These are phyloP conservation scores for Porites rus DNA, from an alignment of 92 coral and sea anemone genomes.

Conservation along the genomic window DNA sequence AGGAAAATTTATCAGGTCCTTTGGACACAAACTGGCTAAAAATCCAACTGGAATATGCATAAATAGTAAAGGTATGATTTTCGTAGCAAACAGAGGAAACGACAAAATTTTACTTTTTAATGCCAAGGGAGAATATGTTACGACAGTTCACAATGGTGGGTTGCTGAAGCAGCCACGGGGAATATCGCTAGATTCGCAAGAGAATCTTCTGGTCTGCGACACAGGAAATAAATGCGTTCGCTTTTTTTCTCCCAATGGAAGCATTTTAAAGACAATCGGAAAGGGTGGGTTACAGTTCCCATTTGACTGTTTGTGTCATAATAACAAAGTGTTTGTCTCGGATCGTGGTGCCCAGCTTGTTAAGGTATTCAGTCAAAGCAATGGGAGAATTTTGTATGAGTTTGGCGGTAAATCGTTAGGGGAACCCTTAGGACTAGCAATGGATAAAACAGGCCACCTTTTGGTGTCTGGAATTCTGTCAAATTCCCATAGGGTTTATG, in stretches of 20 bases:
- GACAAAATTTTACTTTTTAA: background rate
- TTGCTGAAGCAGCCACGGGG: background rate
- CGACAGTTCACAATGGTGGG: background rate
- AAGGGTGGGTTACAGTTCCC: background rate
- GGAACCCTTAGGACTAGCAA: background rate
- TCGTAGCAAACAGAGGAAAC: conserved; percentile 17
- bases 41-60: conserved; percentile 9
- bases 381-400: conserved; percentile 9
- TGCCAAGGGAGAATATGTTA: conserved; percentile 7
- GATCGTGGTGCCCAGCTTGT: background rate
- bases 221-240: background rate
- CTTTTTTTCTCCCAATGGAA: conserved; percentile 6
- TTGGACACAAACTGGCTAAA: background rate
- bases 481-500: conserved; percentile 44
- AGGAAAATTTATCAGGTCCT: background rate
- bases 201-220: conserved; percentile 1
- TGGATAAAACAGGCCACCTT: background rate
- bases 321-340: conserved; percentile 6
- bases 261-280: conserved; percentile 11
- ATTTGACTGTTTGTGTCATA: background rate
- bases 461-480: background rate
- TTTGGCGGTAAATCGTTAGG: background rate
- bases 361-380: background rate
- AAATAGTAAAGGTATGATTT: conserved; percentile 1
- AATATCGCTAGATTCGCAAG: background rate